These are phyloP conservation scores for Hyppa rectilinea DNA, from an alignment of 2,888 invertebrate species.

Conservation along the genomic window DNA sequence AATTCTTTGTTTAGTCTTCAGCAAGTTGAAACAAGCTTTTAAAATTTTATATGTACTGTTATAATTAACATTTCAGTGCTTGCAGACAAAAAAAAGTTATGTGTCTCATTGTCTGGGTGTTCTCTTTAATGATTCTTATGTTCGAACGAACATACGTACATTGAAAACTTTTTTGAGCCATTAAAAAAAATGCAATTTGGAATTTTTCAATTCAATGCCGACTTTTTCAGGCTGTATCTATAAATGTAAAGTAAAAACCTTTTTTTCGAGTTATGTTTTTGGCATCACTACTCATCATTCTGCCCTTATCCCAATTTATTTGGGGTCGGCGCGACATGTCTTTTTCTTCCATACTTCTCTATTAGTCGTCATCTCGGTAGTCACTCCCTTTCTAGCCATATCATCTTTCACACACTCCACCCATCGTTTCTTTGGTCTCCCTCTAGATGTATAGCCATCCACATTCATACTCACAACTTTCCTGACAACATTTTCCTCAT, in stretches of 20 bases:
- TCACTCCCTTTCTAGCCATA: too few relatives aligned
- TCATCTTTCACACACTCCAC: too few relatives aligned
- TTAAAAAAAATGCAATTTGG: neutral
- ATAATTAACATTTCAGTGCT: constrained; percentile 24
- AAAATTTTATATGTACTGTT: constrained; percentile 18
- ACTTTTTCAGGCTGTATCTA: neutral
- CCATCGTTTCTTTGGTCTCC: too few relatives aligned
- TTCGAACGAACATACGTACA: too few relatives aligned
- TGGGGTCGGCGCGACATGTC: too few relatives aligned
- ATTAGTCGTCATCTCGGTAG: too few relatives aligned
- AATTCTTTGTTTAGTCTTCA: constrained; percentile 55
- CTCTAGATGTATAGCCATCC: too few relatives aligned
- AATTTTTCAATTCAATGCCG: neutral
- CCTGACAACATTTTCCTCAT: too few relatives aligned
- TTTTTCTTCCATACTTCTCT: too few relatives aligned
- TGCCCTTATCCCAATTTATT: too few relatives aligned
- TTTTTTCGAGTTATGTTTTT: neutral
- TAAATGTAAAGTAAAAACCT: neutral
- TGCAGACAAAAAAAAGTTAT: neutral
- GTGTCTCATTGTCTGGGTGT: neutral
- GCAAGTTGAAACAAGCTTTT: constrained; percentile 46
- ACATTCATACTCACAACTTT: too few relatives aligned
- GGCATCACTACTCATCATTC: neutral
- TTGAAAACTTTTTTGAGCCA: neutral
- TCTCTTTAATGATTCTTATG: neutral